Percentiles rank a stretch among this genome's conserved stretches.
Evolutionary conservation across 2,888 invertebrate species (phyloP).

Genomic region (Himalopsyche kuldschensis): DNA sequence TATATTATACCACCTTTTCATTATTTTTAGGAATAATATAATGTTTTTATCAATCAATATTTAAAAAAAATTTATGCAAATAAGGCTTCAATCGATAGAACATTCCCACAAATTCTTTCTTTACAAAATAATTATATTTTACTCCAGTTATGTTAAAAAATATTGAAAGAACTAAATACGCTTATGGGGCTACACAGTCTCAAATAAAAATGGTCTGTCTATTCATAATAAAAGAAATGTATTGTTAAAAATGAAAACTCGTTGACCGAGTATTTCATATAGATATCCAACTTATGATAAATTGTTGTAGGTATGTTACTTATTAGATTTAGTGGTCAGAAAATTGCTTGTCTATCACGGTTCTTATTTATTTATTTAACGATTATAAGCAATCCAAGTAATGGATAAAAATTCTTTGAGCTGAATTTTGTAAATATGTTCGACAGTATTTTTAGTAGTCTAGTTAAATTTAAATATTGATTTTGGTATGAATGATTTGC

Average conservation of each 20-base stretch:
- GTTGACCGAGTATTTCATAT: neutral
- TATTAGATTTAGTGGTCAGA: neutral
- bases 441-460: no score
- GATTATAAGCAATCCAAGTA: neutral
- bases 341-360: neutral
- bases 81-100: neutral
- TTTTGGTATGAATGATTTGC: no score
- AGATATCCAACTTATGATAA: neutral
- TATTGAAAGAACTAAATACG: slow-evolving; percentile 30
- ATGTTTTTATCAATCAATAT: no score
- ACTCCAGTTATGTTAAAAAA: neutral
- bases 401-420: neutral
- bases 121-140: neutral
- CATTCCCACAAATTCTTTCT: neutral
- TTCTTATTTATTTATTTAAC: neutral
- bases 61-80: no score
- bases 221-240: neutral
- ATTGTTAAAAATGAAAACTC: neutral
- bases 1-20: no score
- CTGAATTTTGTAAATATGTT: no score
- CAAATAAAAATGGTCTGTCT: slow-evolving; percentile 22
- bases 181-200: slow-evolving; percentile 24
- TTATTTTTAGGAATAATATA: no score
- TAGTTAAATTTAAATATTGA: no score
- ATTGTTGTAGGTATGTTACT: neutral